Evolutionary conservation across 2,797 vertebrate species (phyloP).

Genomic region (Stomatorhinus walkeri): DNA sequence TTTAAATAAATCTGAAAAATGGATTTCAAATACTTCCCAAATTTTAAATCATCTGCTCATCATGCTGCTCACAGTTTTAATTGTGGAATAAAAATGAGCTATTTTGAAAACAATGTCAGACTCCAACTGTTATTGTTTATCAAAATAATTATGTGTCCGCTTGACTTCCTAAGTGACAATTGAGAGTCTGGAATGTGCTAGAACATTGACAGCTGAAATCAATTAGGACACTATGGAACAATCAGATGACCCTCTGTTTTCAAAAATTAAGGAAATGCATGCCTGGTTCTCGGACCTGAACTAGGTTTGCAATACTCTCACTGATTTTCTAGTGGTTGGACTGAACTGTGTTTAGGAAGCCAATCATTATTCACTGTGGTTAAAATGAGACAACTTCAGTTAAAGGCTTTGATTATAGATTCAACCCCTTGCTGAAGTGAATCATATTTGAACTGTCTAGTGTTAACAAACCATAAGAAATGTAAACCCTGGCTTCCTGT

Average conservation of each 20-base stretch:
- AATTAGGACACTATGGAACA: neutral
- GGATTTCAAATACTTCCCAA: neutral
- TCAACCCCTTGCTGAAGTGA: neutral
- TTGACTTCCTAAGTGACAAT: neutral
- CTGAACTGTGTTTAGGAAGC: neutral
- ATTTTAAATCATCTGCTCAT: neutral
- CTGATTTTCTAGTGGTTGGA: neutral
- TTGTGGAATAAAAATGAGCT: neutral
- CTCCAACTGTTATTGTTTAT: neutral
- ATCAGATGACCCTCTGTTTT: neutral
- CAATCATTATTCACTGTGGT: neutral
- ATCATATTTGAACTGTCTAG: neutral
- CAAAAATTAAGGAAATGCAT: neutral
- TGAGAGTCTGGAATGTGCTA: neutral
- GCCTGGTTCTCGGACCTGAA: neutral
- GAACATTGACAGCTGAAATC: neutral
- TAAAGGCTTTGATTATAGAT: neutral
- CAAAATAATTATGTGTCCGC: neutral
- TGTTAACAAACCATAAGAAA: neutral
- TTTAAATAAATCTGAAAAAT: neutral
- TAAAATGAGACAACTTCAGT: neutral
- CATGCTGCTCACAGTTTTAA: conserved; percentile 5
- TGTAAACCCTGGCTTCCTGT: neutral
- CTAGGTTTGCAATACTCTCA: neutral
- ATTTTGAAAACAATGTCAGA: neutral